Base-by-base conservation (phyloP, 2,888 invertebrate species). In the Erannis defoliaria region DNA sequence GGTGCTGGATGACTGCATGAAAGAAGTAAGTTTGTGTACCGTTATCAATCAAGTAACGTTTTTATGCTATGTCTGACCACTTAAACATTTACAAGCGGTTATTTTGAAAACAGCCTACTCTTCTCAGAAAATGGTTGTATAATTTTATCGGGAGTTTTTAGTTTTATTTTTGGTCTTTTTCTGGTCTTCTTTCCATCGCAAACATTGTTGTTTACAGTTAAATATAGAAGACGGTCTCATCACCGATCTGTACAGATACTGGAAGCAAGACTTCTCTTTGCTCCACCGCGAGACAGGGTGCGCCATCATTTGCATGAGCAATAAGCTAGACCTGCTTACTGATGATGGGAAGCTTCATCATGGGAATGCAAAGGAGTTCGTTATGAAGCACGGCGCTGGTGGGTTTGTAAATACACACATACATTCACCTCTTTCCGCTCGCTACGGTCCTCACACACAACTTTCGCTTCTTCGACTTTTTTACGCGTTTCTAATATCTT, bases 221-320 rank as follows among this genome's bases (percentile, higher is more conserved):
- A 77, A 81, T 35, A 67, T 88, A 43, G 57, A 71, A 2, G 87
- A 89, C 16, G 71, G 80, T 43, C 72, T 89, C 31, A 37, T 89
- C 10, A 72, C 70, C 0, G 89, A 89, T 55, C 64, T 90, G 29
- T 88, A 84, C 67, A 81, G 85, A 68, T 88, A 78, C 68, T 90
- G 90, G 89, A 88, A 86, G 65, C 72, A 84, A 59, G 84, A 89
- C 33, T 84, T 82, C 33, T 68, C 76, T 0, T 70, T 80, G 0
- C 64, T 87, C 10, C 75, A 78, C 61, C 73, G 88, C 0, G 86
- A 87, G 33, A 78, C 81, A 0, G 86, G 86, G 12, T 86, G 86
- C 43, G 79, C 81, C 49, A 81, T 86, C 60, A 75, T 82, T 62
- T 86, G 86, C 70, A 85, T 86, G 86, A 80, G 82, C 67, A 77